A percentile compares a stretch with the other conserved stretches of the same genome.
phyloP scores from a whole-genome alignment of 2,113 vertebrate genomes.

The Martes martes region DNA sequence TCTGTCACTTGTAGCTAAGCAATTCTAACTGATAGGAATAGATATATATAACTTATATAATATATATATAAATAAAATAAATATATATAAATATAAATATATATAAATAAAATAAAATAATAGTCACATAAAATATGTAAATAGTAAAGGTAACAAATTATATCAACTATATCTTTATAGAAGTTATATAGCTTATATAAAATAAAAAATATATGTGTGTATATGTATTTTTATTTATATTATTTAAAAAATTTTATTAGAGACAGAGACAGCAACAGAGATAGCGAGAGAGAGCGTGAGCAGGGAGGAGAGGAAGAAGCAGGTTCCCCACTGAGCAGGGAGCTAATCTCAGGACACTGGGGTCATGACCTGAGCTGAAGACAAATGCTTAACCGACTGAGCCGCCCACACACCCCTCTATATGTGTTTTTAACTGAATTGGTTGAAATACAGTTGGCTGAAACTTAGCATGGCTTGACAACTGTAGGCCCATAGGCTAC shows the following conservation, averaged over 20 bases:
- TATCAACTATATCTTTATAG: background rate
- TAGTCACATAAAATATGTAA: background rate
- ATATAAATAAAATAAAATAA: background rate
- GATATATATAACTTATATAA: background rate
- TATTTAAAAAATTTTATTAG: background rate
- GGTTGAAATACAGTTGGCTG: background rate
- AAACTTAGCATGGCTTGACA: background rate
- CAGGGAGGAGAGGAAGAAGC: background rate
- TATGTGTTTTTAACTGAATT: background rate
- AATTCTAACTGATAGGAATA: background rate
- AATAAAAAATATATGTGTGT: background rate
- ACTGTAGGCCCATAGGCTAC: background rate
- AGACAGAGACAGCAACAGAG: too few species aligned
- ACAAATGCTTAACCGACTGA: background rate
- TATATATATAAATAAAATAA: background rate
- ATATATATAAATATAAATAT: background rate
- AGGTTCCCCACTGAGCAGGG: background rate
- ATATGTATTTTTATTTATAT: background rate
- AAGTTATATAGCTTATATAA: background rate
- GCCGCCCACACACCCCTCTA: background rate
- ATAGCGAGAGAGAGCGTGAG: background rate
- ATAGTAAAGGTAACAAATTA: background rate
- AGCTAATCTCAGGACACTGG: background rate
- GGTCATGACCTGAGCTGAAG: background rate
- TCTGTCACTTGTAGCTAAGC: background rate